These are phyloP conservation scores for Digitonthophagus gazella DNA, from an alignment of 2,888 invertebrate genomes.

Conservation along the genomic window DNA sequence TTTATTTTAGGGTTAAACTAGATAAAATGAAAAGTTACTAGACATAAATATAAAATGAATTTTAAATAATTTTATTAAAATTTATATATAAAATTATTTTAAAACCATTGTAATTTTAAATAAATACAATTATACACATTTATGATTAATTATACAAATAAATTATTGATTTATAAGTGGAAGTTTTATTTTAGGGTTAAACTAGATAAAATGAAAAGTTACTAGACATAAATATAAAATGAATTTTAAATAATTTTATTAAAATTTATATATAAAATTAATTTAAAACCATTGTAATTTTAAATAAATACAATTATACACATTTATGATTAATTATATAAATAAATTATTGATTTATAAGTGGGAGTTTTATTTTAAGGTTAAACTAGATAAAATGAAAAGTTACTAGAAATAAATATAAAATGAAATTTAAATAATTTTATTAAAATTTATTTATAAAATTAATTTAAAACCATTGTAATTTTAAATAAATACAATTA, in stretches of 20 bases:
- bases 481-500: too few relatives aligned
- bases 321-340: background rate
- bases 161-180: background rate
- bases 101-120: background rate
- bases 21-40: constrained; percentile 2
- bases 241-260: background rate
- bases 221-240: background rate
- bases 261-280: background rate
- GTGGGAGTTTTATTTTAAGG: background rate
- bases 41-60: background rate
- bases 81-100: background rate
- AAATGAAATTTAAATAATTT: too few relatives aligned
- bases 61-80: background rate
- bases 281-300: background rate
- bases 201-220: background rate
- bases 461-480: too few relatives aligned
- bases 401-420: too few relatives aligned
- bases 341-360: background rate
- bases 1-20: background rate
- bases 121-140: background rate
- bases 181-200: background rate
- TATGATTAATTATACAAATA: background rate
- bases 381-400: too few relatives aligned
- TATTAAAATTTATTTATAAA: too few relatives aligned
- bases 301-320: too few relatives aligned